Evolutionary conservation across 2,113 vertebrate species (phyloP).

Genomic region (Oenanthe melanoleuca): DNA sequence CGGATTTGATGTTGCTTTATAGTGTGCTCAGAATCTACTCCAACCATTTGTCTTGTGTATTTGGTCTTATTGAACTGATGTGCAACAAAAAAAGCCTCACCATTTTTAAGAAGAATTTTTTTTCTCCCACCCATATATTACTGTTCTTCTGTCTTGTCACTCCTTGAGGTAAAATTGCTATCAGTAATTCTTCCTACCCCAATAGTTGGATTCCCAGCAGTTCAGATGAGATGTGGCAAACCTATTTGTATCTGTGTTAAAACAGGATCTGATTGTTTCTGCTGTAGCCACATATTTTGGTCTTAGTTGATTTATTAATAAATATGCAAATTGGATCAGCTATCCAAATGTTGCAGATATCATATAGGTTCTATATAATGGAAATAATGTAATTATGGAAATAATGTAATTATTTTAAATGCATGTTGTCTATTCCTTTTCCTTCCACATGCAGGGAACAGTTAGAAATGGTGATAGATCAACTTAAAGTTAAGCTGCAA

Average conservation of each 20-base stretch:
- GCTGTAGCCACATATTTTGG: neutral
- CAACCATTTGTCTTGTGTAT: neutral
- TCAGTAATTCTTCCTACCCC: neutral
- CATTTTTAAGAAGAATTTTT: neutral
- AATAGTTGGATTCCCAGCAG: neutral
- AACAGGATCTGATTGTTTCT: neutral
- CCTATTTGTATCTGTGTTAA: neutral
- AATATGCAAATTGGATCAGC: neutral
- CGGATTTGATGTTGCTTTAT: neutral
- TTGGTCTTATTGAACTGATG: neutral
- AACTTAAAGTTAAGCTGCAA: conserved; percentile 85
- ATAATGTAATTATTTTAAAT: neutral
- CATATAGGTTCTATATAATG: neutral
- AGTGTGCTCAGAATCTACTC: neutral
- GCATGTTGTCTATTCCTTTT: neutral
- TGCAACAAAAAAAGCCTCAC: neutral
- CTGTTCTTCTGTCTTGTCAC: neutral
- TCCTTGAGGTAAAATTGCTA: neutral
- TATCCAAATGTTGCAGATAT: neutral
- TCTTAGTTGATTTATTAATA: neutral
- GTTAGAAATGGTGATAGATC: conserved; percentile 83
- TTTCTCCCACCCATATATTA: neutral
- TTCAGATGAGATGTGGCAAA: neutral
- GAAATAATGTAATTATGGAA: neutral
- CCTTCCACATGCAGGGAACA: conserved; percentile 79